Conservation (phyloP, 2,888 invertebrate species). For the Chaitophorus viminalis region DNA sequence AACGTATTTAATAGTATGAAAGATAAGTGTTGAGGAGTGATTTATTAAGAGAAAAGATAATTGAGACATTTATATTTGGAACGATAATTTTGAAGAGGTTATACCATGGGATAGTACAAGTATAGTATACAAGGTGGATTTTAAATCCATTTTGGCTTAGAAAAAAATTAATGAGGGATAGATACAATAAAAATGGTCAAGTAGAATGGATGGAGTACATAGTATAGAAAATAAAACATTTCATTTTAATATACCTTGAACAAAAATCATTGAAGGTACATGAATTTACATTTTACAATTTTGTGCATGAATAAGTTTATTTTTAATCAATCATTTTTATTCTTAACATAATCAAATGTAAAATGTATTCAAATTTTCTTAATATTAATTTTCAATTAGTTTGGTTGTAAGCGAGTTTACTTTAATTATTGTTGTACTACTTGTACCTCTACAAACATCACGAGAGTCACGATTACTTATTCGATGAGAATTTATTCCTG, state of each 20-base stretch:
- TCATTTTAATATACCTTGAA: background rate
- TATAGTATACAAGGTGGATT: no score
- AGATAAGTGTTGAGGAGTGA: no score
- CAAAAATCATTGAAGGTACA: background rate
- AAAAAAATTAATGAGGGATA: background rate
- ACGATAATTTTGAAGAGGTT: no score
- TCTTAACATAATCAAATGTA: background rate
- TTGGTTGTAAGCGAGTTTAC: background rate
- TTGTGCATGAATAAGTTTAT: background rate
- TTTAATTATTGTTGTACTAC: background rate
- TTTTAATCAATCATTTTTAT: background rate
- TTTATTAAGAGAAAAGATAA: no score
- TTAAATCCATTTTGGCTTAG: no score
- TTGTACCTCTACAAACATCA: background rate
- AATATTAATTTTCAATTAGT: no score
- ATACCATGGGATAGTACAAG: no score
- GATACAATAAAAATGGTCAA: background rate
- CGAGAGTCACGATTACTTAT: conserved; percentile 12
- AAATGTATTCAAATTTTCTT: no score
- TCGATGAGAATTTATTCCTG: background rate
- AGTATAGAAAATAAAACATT: background rate
- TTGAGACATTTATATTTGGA: no score
- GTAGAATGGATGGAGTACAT: background rate
- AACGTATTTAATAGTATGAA: no score
- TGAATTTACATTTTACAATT: background rate